Base-by-base conservation (phyloP, 1,140 invertebrate genomes). In the Dufourea novaeangliae region DNA sequence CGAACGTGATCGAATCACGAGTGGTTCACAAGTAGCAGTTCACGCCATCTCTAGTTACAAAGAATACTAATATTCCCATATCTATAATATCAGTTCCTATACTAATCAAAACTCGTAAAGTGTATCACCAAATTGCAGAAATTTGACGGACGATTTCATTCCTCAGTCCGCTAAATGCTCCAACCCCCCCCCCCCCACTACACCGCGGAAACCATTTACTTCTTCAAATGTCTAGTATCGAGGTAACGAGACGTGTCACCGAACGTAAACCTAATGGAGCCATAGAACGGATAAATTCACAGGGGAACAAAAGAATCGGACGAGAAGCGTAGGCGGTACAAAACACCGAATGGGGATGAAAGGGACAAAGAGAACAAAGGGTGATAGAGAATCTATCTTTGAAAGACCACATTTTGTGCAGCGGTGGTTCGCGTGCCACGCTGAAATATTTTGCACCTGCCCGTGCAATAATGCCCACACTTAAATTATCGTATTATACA, bases 391-490 rank as follows among this genome's bases (percentile, higher is more conserved):
- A 69, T 69, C 22, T 37, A 22, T 34, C n/a, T 29, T 50, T 50
- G 44, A 52, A 57, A 39, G 20, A 50, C 2, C 20, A n/a, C n/a
- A n/a, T n/a, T n/a, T n/a, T n/a, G 68, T 72, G 61, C 44, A 8
- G 61, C 63, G 39, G 68, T 29, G 54, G 37, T 52, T 52, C 46
- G 27, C 22, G 46, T 8, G 2, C 46, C 74, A 34, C 59, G 59
- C 46, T 85, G 80, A 86, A 87, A 87, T 87, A 87, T 87, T 87
- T 87, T 87, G 73, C 84, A 86, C 79, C 86, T 85, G 81, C 29
- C 22, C 75, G 52, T 67, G 66, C 82, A 82, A 82, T 86, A 86
- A 86, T 57, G 86, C 74, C 52, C 50, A 69, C 50, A 79, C 73
- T n/a, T 87, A 86, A 87, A 84, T 88, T 84, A 88, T 88, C 82